Evolutionary conservation across 53 echinoderm and acorn worm species (phyloP).

Genomic region (Luidia sarsii): DNA sequence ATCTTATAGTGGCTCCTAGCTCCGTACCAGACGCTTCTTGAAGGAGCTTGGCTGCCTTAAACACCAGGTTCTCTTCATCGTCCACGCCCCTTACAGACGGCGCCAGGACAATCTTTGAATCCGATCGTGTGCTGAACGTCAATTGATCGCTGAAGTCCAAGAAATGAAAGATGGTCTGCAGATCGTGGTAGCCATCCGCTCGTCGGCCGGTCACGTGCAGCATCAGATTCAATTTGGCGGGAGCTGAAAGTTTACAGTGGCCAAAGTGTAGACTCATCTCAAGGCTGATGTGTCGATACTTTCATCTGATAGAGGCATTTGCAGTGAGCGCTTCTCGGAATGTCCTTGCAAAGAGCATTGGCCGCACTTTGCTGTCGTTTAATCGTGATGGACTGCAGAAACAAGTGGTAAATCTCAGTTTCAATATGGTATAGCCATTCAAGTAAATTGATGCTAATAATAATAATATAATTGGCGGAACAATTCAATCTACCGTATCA

Average conservation of each 20-base stretch:
- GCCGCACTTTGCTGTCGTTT: too few species aligned
- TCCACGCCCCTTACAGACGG: conserved; percentile 5
- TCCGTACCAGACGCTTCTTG: conserved; percentile 15
- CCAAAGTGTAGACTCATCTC: conserved; percentile 23
- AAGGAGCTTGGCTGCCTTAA: conserved; percentile 32
- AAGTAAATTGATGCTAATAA: too few species aligned
- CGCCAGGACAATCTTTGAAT: conserved; percentile 3
- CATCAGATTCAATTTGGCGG: conserved; percentile 45
- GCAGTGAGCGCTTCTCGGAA: too few species aligned
- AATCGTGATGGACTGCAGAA: too few species aligned
- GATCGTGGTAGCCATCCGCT: conserved; percentile 42
- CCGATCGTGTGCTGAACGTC: conserved; percentile 23
- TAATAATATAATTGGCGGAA: too few species aligned
- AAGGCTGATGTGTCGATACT: too few species aligned
- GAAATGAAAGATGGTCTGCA: conserved; percentile 47
- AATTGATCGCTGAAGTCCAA: conserved; percentile 42
- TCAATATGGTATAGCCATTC: too few species aligned
- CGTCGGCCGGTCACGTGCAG: conserved; percentile 31
- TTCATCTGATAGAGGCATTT: too few species aligned
- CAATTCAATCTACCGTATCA: too few species aligned
- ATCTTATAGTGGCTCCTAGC: conserved; percentile 14
- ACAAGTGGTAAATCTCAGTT: too few species aligned
- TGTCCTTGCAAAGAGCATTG: too few species aligned
- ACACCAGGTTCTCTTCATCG: conserved; percentile 21
- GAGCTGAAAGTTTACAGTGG: conserved; percentile 41